phyloP scores from a whole-genome alignment of 2,888 invertebrate genomes.

The Zaprionus bogoriensis region DNA sequence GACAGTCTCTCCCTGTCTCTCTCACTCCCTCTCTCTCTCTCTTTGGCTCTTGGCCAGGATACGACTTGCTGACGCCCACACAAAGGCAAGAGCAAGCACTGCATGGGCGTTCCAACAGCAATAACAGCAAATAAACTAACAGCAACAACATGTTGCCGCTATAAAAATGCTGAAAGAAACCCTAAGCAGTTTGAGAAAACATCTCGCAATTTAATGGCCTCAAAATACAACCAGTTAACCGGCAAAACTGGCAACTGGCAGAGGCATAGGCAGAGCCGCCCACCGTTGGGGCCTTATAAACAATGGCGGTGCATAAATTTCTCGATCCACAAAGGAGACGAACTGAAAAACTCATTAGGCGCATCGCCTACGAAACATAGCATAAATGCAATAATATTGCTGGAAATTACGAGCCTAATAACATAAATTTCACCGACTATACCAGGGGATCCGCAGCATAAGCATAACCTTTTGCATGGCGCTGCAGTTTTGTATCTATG shows the following conservation, averaged over 20 bases:
- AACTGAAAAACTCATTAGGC: slow-evolving; percentile 71
- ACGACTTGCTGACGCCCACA: slow-evolving; percentile 29
- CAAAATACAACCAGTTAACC: slow-evolving; percentile 33
- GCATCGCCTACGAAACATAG: slow-evolving; percentile 67
- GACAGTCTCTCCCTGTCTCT: too few species aligned
- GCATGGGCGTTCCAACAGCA: slow-evolving; percentile 41
- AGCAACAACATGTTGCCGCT: slow-evolving; percentile 23
- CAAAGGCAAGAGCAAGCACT: not conserved
- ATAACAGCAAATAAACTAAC: slow-evolving; percentile 4
- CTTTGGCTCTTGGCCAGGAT: too few species aligned
- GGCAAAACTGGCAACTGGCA: slow-evolving; percentile 21
- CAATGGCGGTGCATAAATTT: slow-evolving; percentile 72
- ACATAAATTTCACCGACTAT: slow-evolving; percentile 59
- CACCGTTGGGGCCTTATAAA: slow-evolving; percentile 48
- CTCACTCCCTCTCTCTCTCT: too few species aligned
- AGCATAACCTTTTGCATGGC: slow-evolving; percentile 44
- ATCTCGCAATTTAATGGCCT: slow-evolving; percentile 43
- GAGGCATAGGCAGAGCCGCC: slow-evolving; percentile 29
- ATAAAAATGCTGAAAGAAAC: slow-evolving; percentile 48
- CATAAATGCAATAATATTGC: slow-evolving; percentile 68
- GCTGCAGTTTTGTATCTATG: slow-evolving; percentile 52
- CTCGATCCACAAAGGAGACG: slow-evolving; percentile 31
- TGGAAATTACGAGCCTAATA: slow-evolving; percentile 69
- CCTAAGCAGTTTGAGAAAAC: slow-evolving; percentile 44
- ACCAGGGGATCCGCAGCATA: not conserved